Evolutionary conservation across 2,888 invertebrate genomes (phyloP).

Genomic region (Iselma pallidipennis): DNA sequence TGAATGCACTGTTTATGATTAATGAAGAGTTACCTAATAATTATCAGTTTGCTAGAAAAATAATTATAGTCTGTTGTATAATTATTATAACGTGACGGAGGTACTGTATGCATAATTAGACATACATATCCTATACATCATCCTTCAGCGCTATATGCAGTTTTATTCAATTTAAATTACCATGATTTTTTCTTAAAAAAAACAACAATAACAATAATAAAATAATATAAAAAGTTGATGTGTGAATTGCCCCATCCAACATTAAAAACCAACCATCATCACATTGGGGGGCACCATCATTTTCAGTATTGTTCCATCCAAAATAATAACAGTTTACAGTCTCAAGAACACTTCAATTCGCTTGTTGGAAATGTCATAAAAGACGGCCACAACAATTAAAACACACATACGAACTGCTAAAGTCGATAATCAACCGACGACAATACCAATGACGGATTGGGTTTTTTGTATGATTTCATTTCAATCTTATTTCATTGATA

Average conservation of each 20-base stretch:
- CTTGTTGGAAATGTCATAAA: conserved; percentile 4
- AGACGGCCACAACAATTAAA: conserved; percentile 14
- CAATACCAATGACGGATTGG: neutral
- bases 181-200: too few relatives aligned
- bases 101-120: neutral
- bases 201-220: neutral
- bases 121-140: neutral
- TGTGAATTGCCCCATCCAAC: neutral
- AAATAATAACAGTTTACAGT: conserved; percentile 17
- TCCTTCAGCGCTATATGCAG: neutral
- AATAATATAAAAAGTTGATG: neutral
- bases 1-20: neutral
- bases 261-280: neutral
- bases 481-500: too few relatives aligned
- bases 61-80: neutral
- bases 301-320: neutral
- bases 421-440: neutral
- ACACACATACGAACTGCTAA: conserved; percentile 8
- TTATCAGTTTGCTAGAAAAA: conserved; percentile 1
- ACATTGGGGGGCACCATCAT: neutral
- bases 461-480: too few relatives aligned
- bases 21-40: conserved; percentile 1
- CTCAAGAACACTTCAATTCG: conserved; percentile 13
- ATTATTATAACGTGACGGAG: neutral
- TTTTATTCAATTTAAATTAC: neutral